These are phyloP conservation scores for Schrankia costaestrigalis DNA, from an alignment of 2,888 invertebrate genomes.

Conservation along the genomic window DNA sequence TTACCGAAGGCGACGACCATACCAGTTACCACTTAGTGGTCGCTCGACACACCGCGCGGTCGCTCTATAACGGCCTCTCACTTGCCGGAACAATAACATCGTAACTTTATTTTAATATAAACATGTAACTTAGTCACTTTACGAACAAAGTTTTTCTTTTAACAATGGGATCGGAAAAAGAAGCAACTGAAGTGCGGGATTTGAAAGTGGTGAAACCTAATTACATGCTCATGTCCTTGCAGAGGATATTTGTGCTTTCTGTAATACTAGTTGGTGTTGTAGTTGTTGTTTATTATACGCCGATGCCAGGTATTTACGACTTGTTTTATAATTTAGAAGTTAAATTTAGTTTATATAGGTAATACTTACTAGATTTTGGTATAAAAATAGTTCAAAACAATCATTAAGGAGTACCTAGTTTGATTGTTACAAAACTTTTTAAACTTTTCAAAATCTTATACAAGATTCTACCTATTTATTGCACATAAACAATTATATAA, in stretches of 20 bases:
- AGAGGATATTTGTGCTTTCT: slow-evolving; percentile 83
- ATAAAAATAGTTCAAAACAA: background rate
- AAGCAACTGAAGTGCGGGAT: slow-evolving; percentile 37
- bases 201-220: slow-evolving; percentile 64
- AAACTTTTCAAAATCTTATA: no score
- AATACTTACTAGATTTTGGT: background rate
- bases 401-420: background rate
- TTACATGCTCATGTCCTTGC: slow-evolving; percentile 81
- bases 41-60: slow-evolving; percentile 65
- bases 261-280: slow-evolving; percentile 84
- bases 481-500: no score
- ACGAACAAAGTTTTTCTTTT: slow-evolving; percentile 2
- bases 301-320: slow-evolving; percentile 82
- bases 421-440: no score
- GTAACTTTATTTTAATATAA: slow-evolving; percentile 25
- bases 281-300: slow-evolving; percentile 86
- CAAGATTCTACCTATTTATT: no score
- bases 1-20: slow-evolving; percentile 27
- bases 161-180: slow-evolving; percentile 62
- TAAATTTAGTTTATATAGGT: no score
- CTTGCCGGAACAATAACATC: slow-evolving; percentile 16
- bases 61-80: slow-evolving; percentile 39
- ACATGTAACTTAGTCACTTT: slow-evolving; percentile 36
- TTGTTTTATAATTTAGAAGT: slow-evolving; percentile 5
- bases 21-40: slow-evolving; percentile 67